Percentiles rank a stretch among this genome's conserved stretches.
Evolutionary conservation across 2,888 invertebrate species (phyloP).

Genomic region (Oxystoma pomonae): DNA sequence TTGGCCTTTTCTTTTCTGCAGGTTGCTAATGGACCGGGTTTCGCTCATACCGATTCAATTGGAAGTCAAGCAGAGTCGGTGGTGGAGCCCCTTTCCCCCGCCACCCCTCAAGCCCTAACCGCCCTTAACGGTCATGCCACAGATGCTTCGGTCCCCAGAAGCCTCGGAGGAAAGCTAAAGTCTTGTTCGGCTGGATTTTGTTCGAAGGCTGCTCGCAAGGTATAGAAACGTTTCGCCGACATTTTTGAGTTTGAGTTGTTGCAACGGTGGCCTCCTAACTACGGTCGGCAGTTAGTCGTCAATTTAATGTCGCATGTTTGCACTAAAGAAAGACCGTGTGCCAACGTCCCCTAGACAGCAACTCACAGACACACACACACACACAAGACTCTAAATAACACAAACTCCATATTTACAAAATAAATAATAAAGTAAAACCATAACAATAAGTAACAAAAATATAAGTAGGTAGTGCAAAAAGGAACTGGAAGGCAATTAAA

Average conservation of each 20-base stretch:
- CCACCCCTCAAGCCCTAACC: slow-evolving; percentile 41
- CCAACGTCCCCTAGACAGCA: no score
- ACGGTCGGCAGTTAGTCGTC: no score
- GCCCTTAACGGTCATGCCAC: slow-evolving; percentile 34
- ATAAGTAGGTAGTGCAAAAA: no score
- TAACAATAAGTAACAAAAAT: no score
- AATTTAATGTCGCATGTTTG: no score
- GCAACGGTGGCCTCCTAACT: no score
- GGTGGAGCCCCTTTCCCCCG: slow-evolving; percentile 46
- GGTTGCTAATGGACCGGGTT: slow-evolving; percentile 8
- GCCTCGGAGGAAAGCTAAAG: slow-evolving; percentile 48
- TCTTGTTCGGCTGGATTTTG: slow-evolving; percentile 73
- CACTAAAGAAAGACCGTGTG: no score
- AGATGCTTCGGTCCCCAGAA: slow-evolving; percentile 44
- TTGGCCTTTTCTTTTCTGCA: background rate
- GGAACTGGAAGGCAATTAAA: no score
- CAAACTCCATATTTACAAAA: no score
- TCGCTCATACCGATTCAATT: slow-evolving; percentile 43
- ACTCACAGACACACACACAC: no score
- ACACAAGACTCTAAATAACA: no score
- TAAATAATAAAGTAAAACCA: no score
- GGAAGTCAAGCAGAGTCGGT: slow-evolving; percentile 38
- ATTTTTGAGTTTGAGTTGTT: slow-evolving; percentile 6
- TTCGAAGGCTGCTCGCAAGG: slow-evolving; percentile 80
- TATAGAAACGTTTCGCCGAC: slow-evolving; percentile 38